Evolutionary conservation across 2,797 vertebrate genomes (phyloP).

Genomic region (Lepidocolaptes lacrymiger): DNA sequence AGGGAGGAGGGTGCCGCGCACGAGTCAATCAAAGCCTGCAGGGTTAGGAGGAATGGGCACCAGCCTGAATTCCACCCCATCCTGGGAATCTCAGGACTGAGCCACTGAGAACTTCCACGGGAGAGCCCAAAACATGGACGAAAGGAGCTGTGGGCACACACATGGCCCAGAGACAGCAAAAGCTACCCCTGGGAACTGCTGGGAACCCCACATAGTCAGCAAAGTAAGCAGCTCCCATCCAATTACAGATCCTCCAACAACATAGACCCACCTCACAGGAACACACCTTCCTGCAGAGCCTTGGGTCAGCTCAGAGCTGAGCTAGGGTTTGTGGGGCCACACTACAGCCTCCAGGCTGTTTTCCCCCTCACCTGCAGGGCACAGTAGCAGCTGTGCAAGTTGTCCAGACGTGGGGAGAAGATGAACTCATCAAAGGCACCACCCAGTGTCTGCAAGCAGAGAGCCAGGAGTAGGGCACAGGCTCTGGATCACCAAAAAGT

Average conservation of each 20-base stretch:
- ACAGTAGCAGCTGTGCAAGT: slow-evolving; percentile 97
- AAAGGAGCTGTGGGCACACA: background rate
- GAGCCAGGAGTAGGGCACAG: background rate
- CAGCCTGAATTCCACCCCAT: background rate
- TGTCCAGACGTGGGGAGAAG: slow-evolving; percentile 93
- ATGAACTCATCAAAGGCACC: slow-evolving; percentile 94
- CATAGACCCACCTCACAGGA: background rate
- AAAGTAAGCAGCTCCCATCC: background rate
- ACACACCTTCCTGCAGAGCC: background rate
- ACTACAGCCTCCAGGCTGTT: background rate
- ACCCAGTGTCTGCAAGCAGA: slow-evolving; percentile 83
- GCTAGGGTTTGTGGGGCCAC: accelerated
- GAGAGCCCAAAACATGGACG: background rate
- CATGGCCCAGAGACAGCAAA: accelerated
- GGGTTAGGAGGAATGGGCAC: background rate
- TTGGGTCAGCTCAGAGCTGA: background rate
- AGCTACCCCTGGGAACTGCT: background rate
- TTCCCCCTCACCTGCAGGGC: slow-evolving; percentile 86
- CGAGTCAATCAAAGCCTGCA: slow-evolving; percentile 88
- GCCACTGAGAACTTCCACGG: background rate
- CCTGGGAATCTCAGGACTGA: background rate
- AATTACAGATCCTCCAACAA: background rate
- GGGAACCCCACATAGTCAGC: background rate
- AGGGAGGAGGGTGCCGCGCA: slow-evolving; percentile 81
- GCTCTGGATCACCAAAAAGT: background rate